Base-by-base conservation (phyloP, 2,888 invertebrate species). In the Parthenolecanium corni region DNA sequence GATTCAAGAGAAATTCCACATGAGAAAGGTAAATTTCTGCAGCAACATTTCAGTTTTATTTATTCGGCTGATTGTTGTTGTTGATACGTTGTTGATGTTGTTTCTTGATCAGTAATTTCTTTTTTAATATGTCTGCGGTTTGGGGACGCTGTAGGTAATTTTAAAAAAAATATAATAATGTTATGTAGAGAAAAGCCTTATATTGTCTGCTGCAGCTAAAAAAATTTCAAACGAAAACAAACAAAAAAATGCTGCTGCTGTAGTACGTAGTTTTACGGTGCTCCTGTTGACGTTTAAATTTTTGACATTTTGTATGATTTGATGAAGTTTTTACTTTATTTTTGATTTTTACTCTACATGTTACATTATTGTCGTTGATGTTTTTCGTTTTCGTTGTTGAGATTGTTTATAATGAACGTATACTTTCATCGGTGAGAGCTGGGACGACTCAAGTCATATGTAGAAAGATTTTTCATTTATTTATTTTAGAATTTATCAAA, bases 41-140 rank as follows among this genome's bases (percentile, higher is more conserved):
- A 51, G 51, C 61, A 61, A 61, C 61, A 51, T 51, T 51, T 61
- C 61, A 51, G 61, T 31, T 31, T 31, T 31, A 31, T 6, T 51
- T 38, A 61, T 49, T 49, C 46, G 49, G 49, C 36, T 49, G 61
- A 61, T 25, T 58, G 58, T 58, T 61, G 51, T 61, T 61, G 46
- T 25, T 58, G 58, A 31, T 31, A 31, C 9, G 31, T 31, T 31
- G 31, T 58, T 61, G 51, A 49, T 61, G 46, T 57, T 57, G 61
- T 61, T n/a, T 18, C 46, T 44, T 61, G 61, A 49, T 61, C 47
- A 61, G 61, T 61, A 61, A 57, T 57, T 57, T 61, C 54, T 61
- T 61, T 36, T 61, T 61, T 61, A 49, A 61, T 61, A 49, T 61
- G 61, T 61, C 61, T 61, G 61, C 61, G 61, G 61, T 61, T 61